Percentiles rank a stretch among this genome's conserved stretches.
These are phyloP conservation scores for Protobothrops flavoviridis DNA, from an alignment of 2,113 vertebrate species.

Conservation along the genomic window DNA sequence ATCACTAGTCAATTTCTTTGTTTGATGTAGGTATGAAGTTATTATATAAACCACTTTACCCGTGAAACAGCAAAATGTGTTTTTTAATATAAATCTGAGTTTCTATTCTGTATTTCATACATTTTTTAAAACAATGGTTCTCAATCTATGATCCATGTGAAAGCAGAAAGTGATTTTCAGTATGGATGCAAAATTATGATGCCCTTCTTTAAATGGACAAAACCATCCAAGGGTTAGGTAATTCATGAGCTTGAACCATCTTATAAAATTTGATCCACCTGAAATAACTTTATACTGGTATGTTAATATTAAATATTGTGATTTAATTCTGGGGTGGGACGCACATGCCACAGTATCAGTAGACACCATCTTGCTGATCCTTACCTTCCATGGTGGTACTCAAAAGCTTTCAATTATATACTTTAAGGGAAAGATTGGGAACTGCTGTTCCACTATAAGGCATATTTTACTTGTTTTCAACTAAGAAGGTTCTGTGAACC, in stretches of 20 bases:
- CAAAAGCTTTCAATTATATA: neutral
- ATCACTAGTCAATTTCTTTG: neutral
- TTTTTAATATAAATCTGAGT: neutral
- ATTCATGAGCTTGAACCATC: neutral
- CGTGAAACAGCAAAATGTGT: neutral
- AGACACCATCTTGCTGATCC: neutral
- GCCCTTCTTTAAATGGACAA: neutral
- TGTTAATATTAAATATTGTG: neutral
- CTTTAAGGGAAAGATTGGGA: neutral
- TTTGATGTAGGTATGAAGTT: neutral
- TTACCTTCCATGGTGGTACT: neutral
- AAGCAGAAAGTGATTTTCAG: neutral
- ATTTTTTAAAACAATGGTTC: neutral
- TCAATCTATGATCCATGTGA: neutral
- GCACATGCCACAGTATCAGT: neutral
- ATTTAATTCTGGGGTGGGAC: neutral
- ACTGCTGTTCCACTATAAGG: neutral
- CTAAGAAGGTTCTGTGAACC: neutral
- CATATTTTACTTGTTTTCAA: neutral
- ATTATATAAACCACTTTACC: neutral
- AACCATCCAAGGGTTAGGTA: neutral
- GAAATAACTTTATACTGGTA: neutral
- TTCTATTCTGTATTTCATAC: neutral
- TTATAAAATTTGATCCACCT: neutral
- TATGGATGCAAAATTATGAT: neutral